Evolutionary conservation across 1,140 invertebrate genomes (phyloP).

Genomic region (Homalodisca vitripennis): DNA sequence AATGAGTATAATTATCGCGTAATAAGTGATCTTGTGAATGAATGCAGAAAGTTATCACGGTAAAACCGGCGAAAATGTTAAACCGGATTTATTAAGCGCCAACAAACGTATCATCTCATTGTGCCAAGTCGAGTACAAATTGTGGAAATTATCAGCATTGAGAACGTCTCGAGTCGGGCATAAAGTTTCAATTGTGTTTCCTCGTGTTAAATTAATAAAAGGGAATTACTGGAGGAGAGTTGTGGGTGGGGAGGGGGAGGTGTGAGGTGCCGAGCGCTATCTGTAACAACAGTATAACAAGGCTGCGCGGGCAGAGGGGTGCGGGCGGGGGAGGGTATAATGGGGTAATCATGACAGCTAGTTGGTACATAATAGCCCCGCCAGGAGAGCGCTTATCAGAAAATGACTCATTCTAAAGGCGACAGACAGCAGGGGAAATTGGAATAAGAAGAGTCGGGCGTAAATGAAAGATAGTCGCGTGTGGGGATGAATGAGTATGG

Average conservation of each 20-base stretch:
- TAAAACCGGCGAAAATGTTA: too few relatives aligned
- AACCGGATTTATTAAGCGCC: neutral
- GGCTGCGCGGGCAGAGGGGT: neutral
- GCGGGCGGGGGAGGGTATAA: slow-evolving; percentile 30
- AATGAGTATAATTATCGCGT: too few relatives aligned
- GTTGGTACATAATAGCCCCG: slow-evolving; percentile 41
- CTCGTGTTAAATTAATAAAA: slow-evolving; percentile 13
- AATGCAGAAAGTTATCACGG: too few relatives aligned
- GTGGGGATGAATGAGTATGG: slow-evolving; percentile 34
- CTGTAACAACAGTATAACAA: slow-evolving; percentile 32
- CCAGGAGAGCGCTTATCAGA: slow-evolving; percentile 35
- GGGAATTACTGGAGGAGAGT: neutral
- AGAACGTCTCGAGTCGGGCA: neutral
- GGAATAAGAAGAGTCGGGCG: slow-evolving; percentile 45
- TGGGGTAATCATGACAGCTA: slow-evolving; percentile 40
- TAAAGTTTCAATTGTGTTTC: slow-evolving; percentile 17
- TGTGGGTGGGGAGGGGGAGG: neutral
- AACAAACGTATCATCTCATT: neutral
- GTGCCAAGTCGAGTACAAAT: neutral
- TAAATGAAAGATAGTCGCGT: slow-evolving; percentile 44
- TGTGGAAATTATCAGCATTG: slow-evolving; percentile 14
- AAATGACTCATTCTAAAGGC: slow-evolving; percentile 38
- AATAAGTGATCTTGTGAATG: too few relatives aligned
- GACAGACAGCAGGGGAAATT: slow-evolving; percentile 42
- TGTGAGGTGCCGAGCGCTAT: neutral